Conservation (phyloP, 2,888 invertebrate species). For the Ryuthela nishihirai region DNA sequence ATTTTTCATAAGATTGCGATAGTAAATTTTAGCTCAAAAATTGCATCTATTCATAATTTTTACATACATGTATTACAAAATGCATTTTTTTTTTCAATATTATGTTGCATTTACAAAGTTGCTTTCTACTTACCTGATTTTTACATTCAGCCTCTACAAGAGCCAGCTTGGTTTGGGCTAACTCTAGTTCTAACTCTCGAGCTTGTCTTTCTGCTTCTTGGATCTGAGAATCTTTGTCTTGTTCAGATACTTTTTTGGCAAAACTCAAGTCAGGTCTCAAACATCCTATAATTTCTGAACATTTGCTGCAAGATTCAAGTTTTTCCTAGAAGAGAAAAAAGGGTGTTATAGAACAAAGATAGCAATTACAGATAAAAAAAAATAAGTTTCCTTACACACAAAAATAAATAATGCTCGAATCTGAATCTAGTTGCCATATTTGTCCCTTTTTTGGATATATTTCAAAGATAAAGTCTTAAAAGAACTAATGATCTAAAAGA, state of each 20-base stretch:
- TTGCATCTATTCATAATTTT: not conserved
- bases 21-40: no score
- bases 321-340: conserved; percentile 6
- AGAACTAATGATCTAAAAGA: no score
- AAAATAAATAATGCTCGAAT: no score
- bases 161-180: conserved; percentile 94
- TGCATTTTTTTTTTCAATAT: not conserved
- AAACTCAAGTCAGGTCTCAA: conserved; percentile 4
- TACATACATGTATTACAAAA: not conserved
- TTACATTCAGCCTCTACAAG: conserved; percentile 95
- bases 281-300: conserved; percentile 13
- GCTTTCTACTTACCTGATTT: conserved; percentile 63
- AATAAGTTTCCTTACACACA: no score
- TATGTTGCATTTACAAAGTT: not conserved
- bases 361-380: no score
- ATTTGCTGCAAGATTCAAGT: conserved; percentile 15
- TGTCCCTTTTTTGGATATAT: no score
- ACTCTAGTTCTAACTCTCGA: conserved; percentile 85
- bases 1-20: no score
- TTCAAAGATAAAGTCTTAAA: no score
- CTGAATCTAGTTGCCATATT: no score
- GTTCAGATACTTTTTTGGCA: conserved; percentile 4
- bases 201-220: conserved; percentile 64
- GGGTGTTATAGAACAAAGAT: no score
- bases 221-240: conserved; percentile 46